Conservation (phyloP, 2,113 vertebrate genomes). For the Charina bottae region DNA sequence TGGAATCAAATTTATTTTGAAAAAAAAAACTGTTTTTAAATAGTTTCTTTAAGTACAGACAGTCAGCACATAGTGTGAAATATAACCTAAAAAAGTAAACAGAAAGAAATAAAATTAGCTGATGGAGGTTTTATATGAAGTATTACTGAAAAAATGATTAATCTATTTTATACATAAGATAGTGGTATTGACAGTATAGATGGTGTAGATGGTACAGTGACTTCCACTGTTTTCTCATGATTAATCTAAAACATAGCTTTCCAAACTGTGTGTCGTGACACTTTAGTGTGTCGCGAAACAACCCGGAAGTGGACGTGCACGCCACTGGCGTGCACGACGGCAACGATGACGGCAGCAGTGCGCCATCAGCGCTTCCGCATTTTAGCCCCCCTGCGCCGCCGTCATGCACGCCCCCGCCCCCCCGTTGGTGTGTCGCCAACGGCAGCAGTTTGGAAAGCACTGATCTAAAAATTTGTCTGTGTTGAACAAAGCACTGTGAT, state of each 20-base stretch:
- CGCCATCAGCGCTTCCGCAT: no score
- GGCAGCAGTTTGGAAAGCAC: no score
- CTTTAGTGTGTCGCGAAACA: no score
- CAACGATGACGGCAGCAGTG: no score
- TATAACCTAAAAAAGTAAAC: slow-evolving; percentile 82
- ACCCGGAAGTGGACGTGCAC: no score
- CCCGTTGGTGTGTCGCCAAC: no score
- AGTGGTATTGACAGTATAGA: neutral
- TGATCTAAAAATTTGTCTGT: neutral
- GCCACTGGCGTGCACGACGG: no score
- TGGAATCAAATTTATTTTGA: slow-evolving; percentile 91
- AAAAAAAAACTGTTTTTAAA: slow-evolving; percentile 82
- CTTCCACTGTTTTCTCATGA: neutral
- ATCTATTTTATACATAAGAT: neutral
- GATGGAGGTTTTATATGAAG: neutral
- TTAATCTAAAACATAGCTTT: neutral
- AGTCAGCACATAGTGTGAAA: slow-evolving; percentile 95
- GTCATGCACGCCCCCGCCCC: no score
- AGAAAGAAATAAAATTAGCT: slow-evolving; percentile 59
- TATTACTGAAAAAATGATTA: neutral
- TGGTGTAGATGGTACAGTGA: neutral
- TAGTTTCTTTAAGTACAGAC: slow-evolving; percentile 92
- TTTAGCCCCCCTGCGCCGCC: no score
- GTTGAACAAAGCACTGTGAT: neutral
- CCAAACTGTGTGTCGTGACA: no score